A percentile compares a stretch with the other conserved stretches of the same genome.
phyloP scores from a whole-genome alignment of 2,113 vertebrate genomes.

The Mobula hypostoma region DNA sequence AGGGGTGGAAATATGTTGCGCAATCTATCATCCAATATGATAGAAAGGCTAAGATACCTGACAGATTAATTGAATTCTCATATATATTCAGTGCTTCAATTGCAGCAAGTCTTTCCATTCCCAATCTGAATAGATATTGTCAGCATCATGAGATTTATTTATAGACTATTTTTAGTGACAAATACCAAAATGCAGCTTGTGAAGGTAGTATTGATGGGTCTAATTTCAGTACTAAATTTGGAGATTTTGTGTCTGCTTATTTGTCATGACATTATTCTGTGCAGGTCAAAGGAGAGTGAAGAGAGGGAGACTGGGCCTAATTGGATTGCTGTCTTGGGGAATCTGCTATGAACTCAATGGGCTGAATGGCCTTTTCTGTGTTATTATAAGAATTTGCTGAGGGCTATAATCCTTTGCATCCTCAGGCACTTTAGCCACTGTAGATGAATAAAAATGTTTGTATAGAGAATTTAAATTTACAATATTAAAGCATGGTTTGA shows the following conservation, averaged over 20 bases:
- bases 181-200: background rate
- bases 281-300: too few relatives aligned
- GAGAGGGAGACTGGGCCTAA: too few relatives aligned
- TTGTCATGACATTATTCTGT: too few relatives aligned
- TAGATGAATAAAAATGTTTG: background rate
- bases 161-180: background rate
- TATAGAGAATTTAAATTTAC: background rate
- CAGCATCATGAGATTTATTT: background rate
- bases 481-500: too few relatives aligned
- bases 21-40: slow-evolving; percentile 18
- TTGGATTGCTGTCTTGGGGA: too few relatives aligned
- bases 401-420: background rate
- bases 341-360: too few relatives aligned
- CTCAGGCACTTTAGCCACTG: background rate
- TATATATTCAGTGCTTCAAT: background rate
- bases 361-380: too few relatives aligned
- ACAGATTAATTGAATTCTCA: background rate
- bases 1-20: background rate
- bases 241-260: too few relatives aligned
- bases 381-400: background rate
- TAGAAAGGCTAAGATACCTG: too few relatives aligned
- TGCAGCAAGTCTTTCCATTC: background rate
- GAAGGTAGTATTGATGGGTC: background rate
- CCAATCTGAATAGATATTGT: background rate
- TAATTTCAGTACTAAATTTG: background rate